These are phyloP conservation scores for Thaumatotibia leucotreta DNA, from an alignment of 1,140 invertebrate species.

Conservation along the genomic window DNA sequence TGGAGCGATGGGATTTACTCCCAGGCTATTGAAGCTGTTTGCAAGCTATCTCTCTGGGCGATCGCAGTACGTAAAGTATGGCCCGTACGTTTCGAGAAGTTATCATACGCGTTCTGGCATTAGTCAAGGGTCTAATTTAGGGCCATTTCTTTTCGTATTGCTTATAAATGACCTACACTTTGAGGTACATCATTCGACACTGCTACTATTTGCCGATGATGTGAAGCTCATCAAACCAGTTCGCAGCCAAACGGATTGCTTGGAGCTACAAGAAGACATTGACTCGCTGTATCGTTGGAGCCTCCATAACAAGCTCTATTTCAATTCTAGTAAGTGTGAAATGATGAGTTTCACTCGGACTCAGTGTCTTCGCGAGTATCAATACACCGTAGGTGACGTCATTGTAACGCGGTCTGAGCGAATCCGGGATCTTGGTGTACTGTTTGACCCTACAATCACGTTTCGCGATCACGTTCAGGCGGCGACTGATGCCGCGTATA, in stretches of 20 bases:
- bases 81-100: neutral
- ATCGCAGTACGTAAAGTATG: neutral
- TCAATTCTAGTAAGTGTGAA: neutral
- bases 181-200: neutral
- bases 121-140: neutral
- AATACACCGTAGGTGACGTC: neutral
- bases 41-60: neutral
- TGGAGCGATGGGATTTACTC: neutral
- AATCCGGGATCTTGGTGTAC: slow-evolving; percentile 1
- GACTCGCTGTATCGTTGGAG: neutral
- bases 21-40: neutral
- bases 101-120: neutral
- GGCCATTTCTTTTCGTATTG: neutral
- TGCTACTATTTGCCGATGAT: slow-evolving; percentile 1
- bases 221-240: neutral
- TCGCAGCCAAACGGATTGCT: neutral
- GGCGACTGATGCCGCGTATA: neutral
- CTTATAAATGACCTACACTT: neutral
- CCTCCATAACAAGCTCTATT: neutral
- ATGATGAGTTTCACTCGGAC: neutral
- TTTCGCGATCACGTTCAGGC: neutral
- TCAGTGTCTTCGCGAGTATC: neutral
- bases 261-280: neutral
- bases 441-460: neutral
- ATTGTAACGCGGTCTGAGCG: neutral